Evolutionary conservation across 2,888 invertebrate species (phyloP), one percentile per base, ranked within the genome.

Genomic region (Drosophila quinaria): DNA sequence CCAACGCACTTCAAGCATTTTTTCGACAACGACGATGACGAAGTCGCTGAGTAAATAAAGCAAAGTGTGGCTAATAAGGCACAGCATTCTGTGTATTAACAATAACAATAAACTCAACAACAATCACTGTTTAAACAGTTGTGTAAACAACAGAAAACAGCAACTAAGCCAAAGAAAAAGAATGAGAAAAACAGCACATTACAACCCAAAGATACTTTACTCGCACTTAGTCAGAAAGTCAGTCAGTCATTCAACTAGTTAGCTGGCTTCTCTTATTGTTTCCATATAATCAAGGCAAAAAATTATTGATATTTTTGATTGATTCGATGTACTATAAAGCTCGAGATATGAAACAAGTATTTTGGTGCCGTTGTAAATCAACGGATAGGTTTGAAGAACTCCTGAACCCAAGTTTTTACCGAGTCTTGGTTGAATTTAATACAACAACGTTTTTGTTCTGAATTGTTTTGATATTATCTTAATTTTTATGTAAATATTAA

Each of bases 11-110:
- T 50, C 49, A 62, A 71, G 73, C 81, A 67, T 67, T 72, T 80
- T 56, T 79, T 66, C 17, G 44, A 41, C 33, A 50, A 19, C 41
- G 31, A 74, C 61, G 74, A 77, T 56, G 75, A 75, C 51, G 79
- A 60, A 56, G 44, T 22, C 56, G 25, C 22, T 56, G 56, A 46
- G 56, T 56, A 56, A 56, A 56, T 71, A 83, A 66, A 68, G 65
- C 64, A 69, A 78, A 81, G 78, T 78, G 70, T 72, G 84, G 74
- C 87, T 80, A 83, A 87, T 87, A 87, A 78, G 68, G 31, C 81
- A 72, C 68, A 47, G 41, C 37, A 58, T 65, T 29, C 19, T 33
- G 35, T 47, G 44, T 29, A 44, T 60, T 41, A 62, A 37, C 49
- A 49, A 49, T 49, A 72, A 73, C 37, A 69, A 62, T 50, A 55